Evolutionary conservation across 2,888 invertebrate species (phyloP).

Genomic region (Stenurella melanura): DNA sequence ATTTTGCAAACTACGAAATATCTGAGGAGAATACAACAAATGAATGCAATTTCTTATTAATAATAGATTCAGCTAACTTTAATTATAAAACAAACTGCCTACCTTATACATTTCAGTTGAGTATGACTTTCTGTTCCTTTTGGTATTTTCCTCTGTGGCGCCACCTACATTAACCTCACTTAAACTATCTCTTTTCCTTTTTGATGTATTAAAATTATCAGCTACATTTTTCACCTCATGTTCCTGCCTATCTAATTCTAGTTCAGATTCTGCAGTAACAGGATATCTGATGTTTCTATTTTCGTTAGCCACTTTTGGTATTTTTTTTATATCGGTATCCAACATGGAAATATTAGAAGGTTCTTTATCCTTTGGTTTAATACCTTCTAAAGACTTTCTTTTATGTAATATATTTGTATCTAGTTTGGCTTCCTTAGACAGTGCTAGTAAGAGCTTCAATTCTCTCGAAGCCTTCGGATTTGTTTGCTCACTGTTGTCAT

Average conservation of each 20-base stretch:
- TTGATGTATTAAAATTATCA: conserved; percentile 44
- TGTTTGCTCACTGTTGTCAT: conserved; percentile 52
- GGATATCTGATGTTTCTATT: conserved; percentile 59
- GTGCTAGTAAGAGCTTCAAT: conserved; percentile 78
- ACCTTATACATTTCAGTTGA: conserved; percentile 58
- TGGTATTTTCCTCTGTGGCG: conserved; percentile 55
- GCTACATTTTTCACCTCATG: conserved; percentile 45
- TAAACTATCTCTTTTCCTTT: conserved; percentile 60
- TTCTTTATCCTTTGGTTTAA: conserved; percentile 48
- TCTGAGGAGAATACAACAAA: not conserved
- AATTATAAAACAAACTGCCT: conserved; percentile 52
- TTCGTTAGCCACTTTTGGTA: conserved; percentile 45
- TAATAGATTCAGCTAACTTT: not conserved
- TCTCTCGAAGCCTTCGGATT: conserved; percentile 70
- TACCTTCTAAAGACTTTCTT: conserved; percentile 71
- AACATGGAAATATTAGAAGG: not conserved
- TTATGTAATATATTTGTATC: conserved; percentile 74
- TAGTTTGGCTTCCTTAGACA: conserved; percentile 82
- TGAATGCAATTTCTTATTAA: not conserved
- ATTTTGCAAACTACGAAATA: not conserved
- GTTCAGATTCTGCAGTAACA: conserved; percentile 66
- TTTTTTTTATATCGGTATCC: conserved; percentile 43
- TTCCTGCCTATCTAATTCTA: conserved; percentile 60
- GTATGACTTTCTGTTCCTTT: conserved; percentile 55
- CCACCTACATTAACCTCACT: conserved; percentile 57